Percentiles rank a stretch among this genome's conserved stretches.
These are phyloP conservation scores for Perca schrenkii DNA, from an alignment of 2,113 vertebrate species.

Conservation along the genomic window DNA sequence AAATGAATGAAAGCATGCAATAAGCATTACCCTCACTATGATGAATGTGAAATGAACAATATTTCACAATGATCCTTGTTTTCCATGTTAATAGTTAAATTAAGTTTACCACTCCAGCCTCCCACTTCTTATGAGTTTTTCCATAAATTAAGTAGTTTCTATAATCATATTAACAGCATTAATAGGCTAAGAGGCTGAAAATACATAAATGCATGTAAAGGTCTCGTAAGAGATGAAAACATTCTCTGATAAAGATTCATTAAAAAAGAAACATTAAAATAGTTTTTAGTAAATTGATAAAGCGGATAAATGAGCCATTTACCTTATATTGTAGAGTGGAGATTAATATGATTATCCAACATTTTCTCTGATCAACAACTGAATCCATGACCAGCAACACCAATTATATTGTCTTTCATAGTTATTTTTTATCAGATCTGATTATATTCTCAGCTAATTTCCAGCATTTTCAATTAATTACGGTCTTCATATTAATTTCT, in stretches of 20 bases:
- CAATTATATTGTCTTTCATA: neutral
- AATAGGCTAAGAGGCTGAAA: too few species aligned
- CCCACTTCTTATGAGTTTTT: neutral
- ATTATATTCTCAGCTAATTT: constrained; percentile 16
- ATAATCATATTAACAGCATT: neutral
- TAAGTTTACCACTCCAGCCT: neutral
- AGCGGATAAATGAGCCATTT: neutral
- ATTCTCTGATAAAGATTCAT: neutral
- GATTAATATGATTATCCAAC: neutral
- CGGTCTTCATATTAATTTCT: neutral
- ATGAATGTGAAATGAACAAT: neutral
- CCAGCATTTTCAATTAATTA: neutral
- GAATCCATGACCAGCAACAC: neutral
- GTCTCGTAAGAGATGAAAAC: neutral
- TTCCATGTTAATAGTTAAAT: neutral
- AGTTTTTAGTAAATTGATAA: neutral
- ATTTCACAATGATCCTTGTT: constrained; percentile 5
- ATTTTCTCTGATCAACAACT: neutral
- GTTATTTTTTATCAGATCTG: constrained; percentile 14
- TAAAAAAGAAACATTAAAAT: neutral
- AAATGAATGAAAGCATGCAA: constrained; percentile 23
- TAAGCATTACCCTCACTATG: neutral
- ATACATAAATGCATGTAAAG: neutral
- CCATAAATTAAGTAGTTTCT: neutral
- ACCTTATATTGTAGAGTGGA: neutral